phyloP scores from a whole-genome alignment of 2,113 vertebrate genomes.

The Myotis yumanensis region DNA sequence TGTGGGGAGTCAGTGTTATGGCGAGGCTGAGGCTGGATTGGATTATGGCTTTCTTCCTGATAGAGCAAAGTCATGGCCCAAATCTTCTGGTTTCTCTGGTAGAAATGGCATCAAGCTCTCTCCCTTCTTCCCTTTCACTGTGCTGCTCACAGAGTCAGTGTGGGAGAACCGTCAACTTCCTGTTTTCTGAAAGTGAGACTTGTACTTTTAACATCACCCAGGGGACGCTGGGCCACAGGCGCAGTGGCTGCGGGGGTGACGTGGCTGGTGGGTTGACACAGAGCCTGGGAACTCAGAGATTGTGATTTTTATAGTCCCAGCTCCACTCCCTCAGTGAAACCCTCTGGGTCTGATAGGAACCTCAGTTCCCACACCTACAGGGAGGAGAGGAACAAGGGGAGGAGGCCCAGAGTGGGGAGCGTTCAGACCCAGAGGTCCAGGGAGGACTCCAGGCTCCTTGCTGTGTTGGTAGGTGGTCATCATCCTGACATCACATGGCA shows the following conservation, averaged over 20 bases:
- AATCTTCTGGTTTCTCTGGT: not conserved
- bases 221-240: not conserved
- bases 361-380: constrained; percentile 43
- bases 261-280: constrained; percentile 44
- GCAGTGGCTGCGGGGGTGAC: constrained; percentile 51
- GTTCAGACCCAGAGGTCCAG: not conserved
- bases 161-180: not conserved
- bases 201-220: not conserved
- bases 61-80: not conserved
- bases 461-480: not conserved
- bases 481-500: not conserved
- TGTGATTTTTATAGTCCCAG: constrained; percentile 47
- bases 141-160: not conserved
- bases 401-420: not conserved
- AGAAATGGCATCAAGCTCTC: not conserved
- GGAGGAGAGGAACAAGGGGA: not conserved
- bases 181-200: constrained; percentile 58
- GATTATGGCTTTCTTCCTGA: not conserved
- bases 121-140: not conserved
- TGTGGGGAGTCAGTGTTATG: too few species aligned
- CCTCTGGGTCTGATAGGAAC: not conserved
- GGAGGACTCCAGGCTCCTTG: not conserved
- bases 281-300: constrained; percentile 64
- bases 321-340: not conserved
- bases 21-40: not conserved